These are phyloP conservation scores for Melieria crassipennis DNA, from an alignment of 2,888 invertebrate species.

Conservation along the genomic window DNA sequence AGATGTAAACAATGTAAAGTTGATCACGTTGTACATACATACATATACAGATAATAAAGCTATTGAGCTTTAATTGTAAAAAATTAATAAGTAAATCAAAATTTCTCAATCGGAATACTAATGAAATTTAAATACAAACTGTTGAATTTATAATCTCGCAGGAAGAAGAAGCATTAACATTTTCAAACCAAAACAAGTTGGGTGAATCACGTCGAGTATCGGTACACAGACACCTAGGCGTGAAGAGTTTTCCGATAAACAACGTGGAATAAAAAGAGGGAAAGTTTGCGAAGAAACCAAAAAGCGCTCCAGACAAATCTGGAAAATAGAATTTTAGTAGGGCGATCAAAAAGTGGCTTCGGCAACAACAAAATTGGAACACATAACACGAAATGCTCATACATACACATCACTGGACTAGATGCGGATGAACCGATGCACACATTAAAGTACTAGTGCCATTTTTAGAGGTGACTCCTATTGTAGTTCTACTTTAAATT, in stretches of 20 bases:
- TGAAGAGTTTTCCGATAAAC: not conserved
- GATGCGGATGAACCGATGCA: too few relatives aligned
- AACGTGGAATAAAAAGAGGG: not conserved
- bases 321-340: slow-evolving; percentile 18
- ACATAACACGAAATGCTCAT: slow-evolving; percentile 6
- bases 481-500: too few relatives aligned
- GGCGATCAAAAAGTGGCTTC: not conserved
- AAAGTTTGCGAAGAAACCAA: not conserved
- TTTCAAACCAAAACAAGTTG: slow-evolving; percentile 3
- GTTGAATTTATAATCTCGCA: slow-evolving; percentile 8
- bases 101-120: slow-evolving; percentile 28
- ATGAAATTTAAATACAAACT: slow-evolving; percentile 39
- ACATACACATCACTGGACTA: too few relatives aligned
- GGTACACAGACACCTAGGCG: too few relatives aligned
- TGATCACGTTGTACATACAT: slow-evolving; percentile 45
- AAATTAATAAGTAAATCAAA: slow-evolving; percentile 30
- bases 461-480: too few relatives aligned
- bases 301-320: slow-evolving; percentile 22
- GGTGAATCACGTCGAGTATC: too few relatives aligned
- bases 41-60: slow-evolving; percentile 30
- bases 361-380: not conserved
- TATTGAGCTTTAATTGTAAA: slow-evolving; percentile 32
- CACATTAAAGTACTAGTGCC: too few relatives aligned
- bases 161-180: slow-evolving; percentile 4
- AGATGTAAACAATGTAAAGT: slow-evolving; percentile 49